phyloP scores from a whole-genome alignment of 2,888 invertebrate species.

The Stratiomys singularior region DNA sequence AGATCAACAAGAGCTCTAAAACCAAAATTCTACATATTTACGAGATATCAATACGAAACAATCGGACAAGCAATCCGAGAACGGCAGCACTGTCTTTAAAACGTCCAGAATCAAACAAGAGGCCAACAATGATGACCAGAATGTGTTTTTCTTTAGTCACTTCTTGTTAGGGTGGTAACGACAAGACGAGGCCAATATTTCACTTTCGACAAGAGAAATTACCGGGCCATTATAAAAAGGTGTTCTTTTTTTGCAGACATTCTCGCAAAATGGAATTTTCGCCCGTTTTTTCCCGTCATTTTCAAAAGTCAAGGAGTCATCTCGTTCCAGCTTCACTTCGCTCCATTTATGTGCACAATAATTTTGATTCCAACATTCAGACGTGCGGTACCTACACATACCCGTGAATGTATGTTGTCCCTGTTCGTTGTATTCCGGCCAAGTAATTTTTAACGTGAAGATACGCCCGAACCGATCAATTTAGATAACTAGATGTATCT shows the following conservation, averaged over 20 bases:
- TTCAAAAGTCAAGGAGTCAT: background rate
- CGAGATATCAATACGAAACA: no score
- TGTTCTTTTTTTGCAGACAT: background rate
- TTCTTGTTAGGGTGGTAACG: background rate
- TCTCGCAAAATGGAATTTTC: constrained; percentile 10
- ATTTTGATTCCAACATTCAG: background rate
- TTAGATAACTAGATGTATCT: constrained; percentile 5
- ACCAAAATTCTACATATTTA: no score
- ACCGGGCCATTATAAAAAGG: constrained; percentile 15
- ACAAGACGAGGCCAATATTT: constrained; percentile 26
- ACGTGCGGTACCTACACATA: background rate
- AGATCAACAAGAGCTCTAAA: no score
- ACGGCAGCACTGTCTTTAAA: background rate
- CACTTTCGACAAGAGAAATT: constrained; percentile 43
- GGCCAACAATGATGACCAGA: background rate
- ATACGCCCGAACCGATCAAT: background rate
- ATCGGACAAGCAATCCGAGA: no score
- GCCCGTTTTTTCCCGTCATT: background rate
- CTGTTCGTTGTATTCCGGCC: background rate
- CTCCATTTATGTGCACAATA: background rate
- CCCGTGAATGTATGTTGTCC: background rate
- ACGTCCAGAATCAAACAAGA: background rate
- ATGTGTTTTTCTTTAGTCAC: background rate
- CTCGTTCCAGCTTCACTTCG: background rate
- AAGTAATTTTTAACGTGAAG: background rate